These are phyloP conservation scores for Pogonomyrmex barbatus DNA, from an alignment of 1,140 invertebrate genomes.

Conservation along the genomic window DNA sequence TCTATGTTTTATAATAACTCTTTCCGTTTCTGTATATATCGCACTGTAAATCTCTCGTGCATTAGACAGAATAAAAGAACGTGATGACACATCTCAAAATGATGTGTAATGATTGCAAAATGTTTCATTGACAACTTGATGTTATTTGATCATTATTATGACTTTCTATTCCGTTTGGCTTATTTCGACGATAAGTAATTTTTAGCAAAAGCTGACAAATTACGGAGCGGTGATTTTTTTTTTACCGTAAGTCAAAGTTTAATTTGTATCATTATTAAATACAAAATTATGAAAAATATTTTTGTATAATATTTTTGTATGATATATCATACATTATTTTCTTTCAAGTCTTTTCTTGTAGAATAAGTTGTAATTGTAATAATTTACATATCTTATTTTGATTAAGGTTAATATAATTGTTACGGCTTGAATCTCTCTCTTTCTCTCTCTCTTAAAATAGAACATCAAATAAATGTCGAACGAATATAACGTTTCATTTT, in stretches of 20 bases:
- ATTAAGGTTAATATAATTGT: not conserved
- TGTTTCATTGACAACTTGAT: too few relatives aligned
- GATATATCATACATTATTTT: not conserved
- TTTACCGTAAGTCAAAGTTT: not conserved
- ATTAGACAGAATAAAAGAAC: too few relatives aligned
- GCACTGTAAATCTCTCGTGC: not conserved
- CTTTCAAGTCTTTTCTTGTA: not conserved
- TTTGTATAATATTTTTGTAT: not conserved
- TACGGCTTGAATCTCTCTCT: not conserved
- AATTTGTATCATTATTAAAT: not conserved
- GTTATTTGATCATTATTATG: too few relatives aligned
- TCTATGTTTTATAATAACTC: not conserved
- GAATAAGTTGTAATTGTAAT: not conserved
- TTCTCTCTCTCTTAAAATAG: not conserved
- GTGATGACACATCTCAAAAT: too few relatives aligned
- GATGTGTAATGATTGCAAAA: too few relatives aligned
- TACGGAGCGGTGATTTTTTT: not conserved
- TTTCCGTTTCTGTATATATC: not conserved
- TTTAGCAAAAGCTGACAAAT: not conserved
- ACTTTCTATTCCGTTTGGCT: too few relatives aligned
- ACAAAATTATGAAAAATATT: not conserved
- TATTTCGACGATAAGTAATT: too few relatives aligned
- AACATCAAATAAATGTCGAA: not conserved
- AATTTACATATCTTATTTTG: not conserved
- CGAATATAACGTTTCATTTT: not conserved